Conservation (phyloP, 2,888 invertebrate genomes). For the Hylaea fasciaria region DNA sequence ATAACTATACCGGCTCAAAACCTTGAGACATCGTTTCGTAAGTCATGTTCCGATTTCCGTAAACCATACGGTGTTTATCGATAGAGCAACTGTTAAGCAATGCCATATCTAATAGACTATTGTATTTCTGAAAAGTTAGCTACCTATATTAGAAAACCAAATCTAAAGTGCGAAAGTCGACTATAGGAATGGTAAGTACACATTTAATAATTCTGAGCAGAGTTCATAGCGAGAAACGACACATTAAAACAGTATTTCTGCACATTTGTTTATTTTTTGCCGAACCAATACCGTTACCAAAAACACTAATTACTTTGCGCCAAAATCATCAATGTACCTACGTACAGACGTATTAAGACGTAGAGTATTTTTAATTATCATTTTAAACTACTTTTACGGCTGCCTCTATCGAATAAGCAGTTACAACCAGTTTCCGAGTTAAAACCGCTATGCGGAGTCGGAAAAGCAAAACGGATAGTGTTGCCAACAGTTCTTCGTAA, state of each 20-base stretch:
- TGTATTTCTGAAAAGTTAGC: no score
- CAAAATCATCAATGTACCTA: constrained; percentile 8
- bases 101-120: no score
- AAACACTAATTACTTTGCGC: constrained; percentile 33
- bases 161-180: no score
- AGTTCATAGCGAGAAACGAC: no score
- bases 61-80: no score
- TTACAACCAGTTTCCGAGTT: constrained; percentile 50
- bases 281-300: constrained; percentile 33
- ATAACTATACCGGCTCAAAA: no score
- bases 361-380: constrained; percentile 33
- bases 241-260: constrained; percentile 4
- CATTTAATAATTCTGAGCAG: no score
- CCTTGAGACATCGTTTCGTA: no score
- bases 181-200: no score
- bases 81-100: no score
- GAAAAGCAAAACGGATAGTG: constrained; percentile 25
- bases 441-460: constrained; percentile 42
- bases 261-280: constrained; percentile 26
- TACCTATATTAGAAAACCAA: no score
- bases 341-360: constrained; percentile 43
- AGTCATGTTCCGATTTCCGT: no score
- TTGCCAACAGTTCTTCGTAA: constrained; percentile 5
- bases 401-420: constrained; percentile 48
- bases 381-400: constrained; percentile 50